Evolutionary conservation across 2,113 vertebrate genomes (phyloP), one percentile per base, ranked within the genome.

Genomic region (Rana temporaria): DNA sequence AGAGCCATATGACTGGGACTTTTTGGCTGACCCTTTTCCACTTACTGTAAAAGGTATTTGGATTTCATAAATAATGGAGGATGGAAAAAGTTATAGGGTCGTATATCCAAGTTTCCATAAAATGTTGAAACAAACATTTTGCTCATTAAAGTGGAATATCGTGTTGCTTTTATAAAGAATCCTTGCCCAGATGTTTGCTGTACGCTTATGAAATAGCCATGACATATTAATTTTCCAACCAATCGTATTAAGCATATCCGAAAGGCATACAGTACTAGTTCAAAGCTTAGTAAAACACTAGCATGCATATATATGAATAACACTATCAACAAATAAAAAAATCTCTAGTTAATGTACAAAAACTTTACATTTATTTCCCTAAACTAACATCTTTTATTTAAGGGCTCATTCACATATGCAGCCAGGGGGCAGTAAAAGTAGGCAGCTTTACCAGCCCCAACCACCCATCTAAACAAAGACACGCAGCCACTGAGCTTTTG

Each of bases 1-100:
- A 88, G 76, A 64, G 82, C 84, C 56, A n/a, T 77, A 76, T 67
- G 75, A 84, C 60, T 85, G 79, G 87, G 85, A 78, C 16, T 20
- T 82, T 75, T 85, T 86, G 30, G 14, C 15, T 11, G 76, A 79
- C 18, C 26, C 73, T 68, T 84, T 19, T 84, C 3, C 3, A 0
- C 57, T 52, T 32, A 63, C 65, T 79, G 30, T 34, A 57, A 59
- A 78, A 79, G 55, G 67, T 80, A 80, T 80, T 70, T 71, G 34
- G 62, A 34, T 20, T 71, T 62, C 56, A 80, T 70, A 80, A 80
- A 70, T 80, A 80, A 70, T 60, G 12, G 66, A 48, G 66, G 22
- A 60, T 79, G 78, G 65, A 60, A 69, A 55, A 57, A 42, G 78
- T 70, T 48, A 80, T 56, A 32, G 34, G 66, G 53, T 70, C 78